Conservation (phyloP, 64 coral and sea anemone species). For the Hydrozoanthus tunicans region DNA sequence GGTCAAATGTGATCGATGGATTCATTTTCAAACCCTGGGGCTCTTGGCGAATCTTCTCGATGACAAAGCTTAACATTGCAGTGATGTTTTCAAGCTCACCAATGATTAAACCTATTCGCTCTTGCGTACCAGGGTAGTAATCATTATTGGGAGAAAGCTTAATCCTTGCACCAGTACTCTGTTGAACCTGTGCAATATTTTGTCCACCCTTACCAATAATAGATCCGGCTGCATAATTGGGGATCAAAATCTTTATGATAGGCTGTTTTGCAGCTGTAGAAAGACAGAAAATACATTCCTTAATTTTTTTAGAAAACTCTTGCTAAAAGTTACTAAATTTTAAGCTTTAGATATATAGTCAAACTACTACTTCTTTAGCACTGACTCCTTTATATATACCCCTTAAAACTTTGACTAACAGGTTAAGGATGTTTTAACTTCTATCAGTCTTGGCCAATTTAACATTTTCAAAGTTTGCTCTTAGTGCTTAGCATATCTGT, state of each 20-base stretch:
- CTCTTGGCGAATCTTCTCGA: constrained; percentile 96
- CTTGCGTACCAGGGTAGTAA: constrained; percentile 95
- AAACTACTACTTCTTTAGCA: too few relatives aligned
- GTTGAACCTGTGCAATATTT: constrained; percentile 91
- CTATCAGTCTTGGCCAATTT: too few relatives aligned
- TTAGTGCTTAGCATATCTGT: too few relatives aligned
- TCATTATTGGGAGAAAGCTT: constrained; percentile 98
- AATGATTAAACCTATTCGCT: constrained; percentile 97
- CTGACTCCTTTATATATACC: too few relatives aligned
- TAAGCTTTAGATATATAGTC: too few relatives aligned
- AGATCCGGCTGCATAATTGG: constrained; percentile 97
- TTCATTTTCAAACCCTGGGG: constrained; percentile 76
- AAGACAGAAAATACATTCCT: neutral
- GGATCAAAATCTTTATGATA: constrained; percentile 92
- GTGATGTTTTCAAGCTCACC: constrained; percentile 92
- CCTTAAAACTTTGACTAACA: too few relatives aligned
- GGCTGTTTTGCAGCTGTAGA: constrained; percentile 90
- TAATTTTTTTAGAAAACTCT: neutral
- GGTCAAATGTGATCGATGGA: constrained; percentile 72
- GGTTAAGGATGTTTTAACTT: too few relatives aligned
- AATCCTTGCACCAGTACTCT: constrained; percentile 91
- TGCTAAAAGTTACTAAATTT: neutral
- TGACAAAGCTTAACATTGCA: constrained; percentile 94
- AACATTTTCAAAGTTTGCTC: too few relatives aligned
- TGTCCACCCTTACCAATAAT: constrained; percentile 99